Base-by-base conservation (phyloP, 53 echinoderm and acorn worm species). In the Stichopus horrens region DNA sequence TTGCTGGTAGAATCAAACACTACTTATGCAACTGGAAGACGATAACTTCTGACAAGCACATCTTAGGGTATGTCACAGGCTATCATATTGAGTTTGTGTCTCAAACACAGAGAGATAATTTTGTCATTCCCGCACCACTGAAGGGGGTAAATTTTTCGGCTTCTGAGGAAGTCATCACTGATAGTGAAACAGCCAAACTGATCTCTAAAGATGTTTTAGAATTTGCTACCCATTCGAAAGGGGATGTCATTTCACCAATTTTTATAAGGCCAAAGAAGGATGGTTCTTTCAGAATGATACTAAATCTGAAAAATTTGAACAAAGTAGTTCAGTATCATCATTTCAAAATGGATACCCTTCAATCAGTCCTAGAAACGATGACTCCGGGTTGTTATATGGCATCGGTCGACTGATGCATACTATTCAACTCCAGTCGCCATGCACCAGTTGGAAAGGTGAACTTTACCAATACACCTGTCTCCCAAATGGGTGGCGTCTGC, bases 381-480 rank as follows among this genome's bases (percentile, higher is more conserved):
- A 73, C 13, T 7, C 11, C 9, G 53, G 88, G 78, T 82, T 76
- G 83, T 93, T 79, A 16, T 37, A 74, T 95, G 55, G 73, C 92
- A 13, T 92, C 92, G 20, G 88, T 95, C 54, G 92, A 95, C 23
- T 90, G 93, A 93, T 74, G 95, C 95, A 10, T 93, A 95, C 75
- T 92, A 92, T 80, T 83, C 89, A 53, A 83, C 93, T 7, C 95
- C 92, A 71, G 88, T 94, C 60, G 74, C 88, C 13, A 6, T 23
- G 20, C 81, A 79, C 37, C 37, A 7, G 88, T 14, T 94, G 92
- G 94, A 37, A 90, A 10, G 87, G 59, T 21, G 23, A 86, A 79
- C 75, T 51, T 56, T 93, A 21, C 93, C 93, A 37, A 37, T 37
- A 37, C 37, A 37, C 37, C 37, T 37, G 37, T 37, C 37, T 37